These are phyloP conservation scores for Rhamnusium bicolor DNA, from an alignment of 2,888 invertebrate genomes.

Conservation along the genomic window DNA sequence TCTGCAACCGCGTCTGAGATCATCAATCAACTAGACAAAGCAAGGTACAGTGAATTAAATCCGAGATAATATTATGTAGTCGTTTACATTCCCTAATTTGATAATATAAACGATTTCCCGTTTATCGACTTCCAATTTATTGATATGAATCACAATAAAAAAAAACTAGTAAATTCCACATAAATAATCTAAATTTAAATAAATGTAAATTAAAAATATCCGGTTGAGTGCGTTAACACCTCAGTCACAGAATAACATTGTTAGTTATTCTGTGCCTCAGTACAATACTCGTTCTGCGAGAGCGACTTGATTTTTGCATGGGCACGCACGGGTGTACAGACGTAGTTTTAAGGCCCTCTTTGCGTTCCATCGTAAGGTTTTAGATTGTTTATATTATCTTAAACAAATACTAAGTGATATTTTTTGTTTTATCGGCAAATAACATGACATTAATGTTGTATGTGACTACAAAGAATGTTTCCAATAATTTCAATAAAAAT, in stretches of 20 bases:
- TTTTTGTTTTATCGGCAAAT: neutral
- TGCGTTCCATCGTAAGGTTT: neutral
- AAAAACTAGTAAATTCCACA: neutral
- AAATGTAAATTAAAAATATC: conserved; percentile 22
- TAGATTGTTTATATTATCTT: neutral
- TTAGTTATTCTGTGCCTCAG: too few species aligned
- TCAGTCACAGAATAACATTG: too few species aligned
- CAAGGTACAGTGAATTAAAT: too few species aligned
- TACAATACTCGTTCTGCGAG: neutral
- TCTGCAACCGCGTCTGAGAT: too few species aligned
- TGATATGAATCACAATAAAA: neutral
- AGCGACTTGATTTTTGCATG: neutral
- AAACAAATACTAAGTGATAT: neutral
- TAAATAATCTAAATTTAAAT: neutral
- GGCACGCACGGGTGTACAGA: neutral
- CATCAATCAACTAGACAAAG: too few species aligned
- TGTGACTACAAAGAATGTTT: too few species aligned
- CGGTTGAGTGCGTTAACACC: neutral
- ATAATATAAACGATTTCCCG: too few species aligned
- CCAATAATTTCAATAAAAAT: too few species aligned
- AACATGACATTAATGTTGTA: too few species aligned
- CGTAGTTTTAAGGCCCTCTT: neutral
- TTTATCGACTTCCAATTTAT: neutral
- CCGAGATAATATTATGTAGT: too few species aligned
- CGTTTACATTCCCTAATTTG: too few species aligned